Percentiles rank a stretch among this genome's conserved stretches.
Evolutionary conservation across 2,888 invertebrate genomes (phyloP).

Genomic region (Beris morrisii): DNA sequence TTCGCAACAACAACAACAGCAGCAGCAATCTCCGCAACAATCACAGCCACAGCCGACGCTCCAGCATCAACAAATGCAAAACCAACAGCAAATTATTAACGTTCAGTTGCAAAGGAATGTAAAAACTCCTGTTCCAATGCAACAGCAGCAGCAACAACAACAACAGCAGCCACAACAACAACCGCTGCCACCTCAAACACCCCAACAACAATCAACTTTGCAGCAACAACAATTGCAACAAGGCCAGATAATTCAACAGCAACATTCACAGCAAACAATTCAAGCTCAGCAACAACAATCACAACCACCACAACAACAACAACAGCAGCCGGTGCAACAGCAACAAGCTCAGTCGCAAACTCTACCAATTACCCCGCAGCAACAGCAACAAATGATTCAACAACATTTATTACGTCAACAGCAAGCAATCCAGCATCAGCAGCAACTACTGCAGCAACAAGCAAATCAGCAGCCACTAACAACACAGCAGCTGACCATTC

Average conservation of each 20-base stretch:
- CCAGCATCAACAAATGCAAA: slow-evolving; percentile 47
- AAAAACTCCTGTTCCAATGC: slow-evolving; percentile 30
- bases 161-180: slow-evolving; percentile 40
- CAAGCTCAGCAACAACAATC: slow-evolving; percentile 45
- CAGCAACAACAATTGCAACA: slow-evolving; percentile 40
- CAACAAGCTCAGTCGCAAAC: slow-evolving; percentile 48
- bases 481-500: slow-evolving; percentile 53
- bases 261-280: slow-evolving; percentile 43
- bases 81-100: slow-evolving; percentile 44
- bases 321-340: slow-evolving; percentile 49
- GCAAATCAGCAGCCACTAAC: slow-evolving; percentile 50
- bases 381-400: slow-evolving; percentile 39
- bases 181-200: slow-evolving; percentile 33
- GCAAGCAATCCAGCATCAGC: slow-evolving; percentile 50
- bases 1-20: slow-evolving; percentile 33
- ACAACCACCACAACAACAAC: slow-evolving; percentile 50
- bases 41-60: slow-evolving; percentile 47
- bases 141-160: slow-evolving; percentile 43
- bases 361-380: slow-evolving; percentile 43
- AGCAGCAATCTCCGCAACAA: slow-evolving; percentile 54
- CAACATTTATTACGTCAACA: slow-evolving; percentile 45
- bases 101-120: slow-evolving; percentile 27
- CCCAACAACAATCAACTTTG: slow-evolving; percentile 41
- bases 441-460: slow-evolving; percentile 49
- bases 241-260: slow-evolving; percentile 39